phyloP scores from a whole-genome alignment of 2,113 vertebrate species.

The Menura novaehollandiae region DNA sequence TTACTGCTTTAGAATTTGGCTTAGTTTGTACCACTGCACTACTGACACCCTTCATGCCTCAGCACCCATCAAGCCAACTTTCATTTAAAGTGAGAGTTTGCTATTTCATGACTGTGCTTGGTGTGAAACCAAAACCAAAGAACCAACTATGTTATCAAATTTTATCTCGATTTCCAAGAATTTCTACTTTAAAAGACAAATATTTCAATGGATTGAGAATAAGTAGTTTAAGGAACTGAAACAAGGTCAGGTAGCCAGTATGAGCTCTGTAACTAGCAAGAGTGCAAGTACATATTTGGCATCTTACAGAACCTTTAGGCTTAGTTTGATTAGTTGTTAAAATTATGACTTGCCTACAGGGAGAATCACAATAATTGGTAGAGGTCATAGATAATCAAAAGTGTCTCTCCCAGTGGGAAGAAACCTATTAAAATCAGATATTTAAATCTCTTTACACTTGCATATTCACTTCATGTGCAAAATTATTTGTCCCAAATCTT shows the following conservation, averaged over 20 bases:
- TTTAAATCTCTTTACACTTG: constrained; percentile 82
- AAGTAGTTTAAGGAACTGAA: constrained; percentile 12
- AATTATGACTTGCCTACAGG: constrained; percentile 81
- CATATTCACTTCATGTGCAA: constrained; percentile 62
- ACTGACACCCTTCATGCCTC: not conserved
- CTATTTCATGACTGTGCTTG: not conserved
- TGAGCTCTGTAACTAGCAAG: constrained; percentile 47
- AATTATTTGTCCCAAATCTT: constrained; percentile 66
- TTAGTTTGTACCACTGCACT: not conserved
- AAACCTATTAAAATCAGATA: constrained; percentile 87
- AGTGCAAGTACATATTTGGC: constrained; percentile 62
- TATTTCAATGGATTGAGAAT: constrained; percentile 8
- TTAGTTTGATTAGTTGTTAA: constrained; percentile 89
- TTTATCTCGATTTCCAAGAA: not conserved
- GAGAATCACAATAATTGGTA: constrained; percentile 85
- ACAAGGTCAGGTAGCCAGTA: constrained; percentile 59
- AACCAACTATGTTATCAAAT: not conserved
- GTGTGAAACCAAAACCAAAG: not conserved
- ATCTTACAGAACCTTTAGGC: constrained; percentile 76
- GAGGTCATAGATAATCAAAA: constrained; percentile 90
- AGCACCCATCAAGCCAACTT: not conserved
- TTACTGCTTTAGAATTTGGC: not conserved
- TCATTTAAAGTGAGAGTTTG: not conserved
- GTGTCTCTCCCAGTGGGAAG: constrained; percentile 76
- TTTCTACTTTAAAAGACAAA: not conserved